Conservation (phyloP, 2,888 invertebrate species). For the Drosophila acutilabella region DNA sequence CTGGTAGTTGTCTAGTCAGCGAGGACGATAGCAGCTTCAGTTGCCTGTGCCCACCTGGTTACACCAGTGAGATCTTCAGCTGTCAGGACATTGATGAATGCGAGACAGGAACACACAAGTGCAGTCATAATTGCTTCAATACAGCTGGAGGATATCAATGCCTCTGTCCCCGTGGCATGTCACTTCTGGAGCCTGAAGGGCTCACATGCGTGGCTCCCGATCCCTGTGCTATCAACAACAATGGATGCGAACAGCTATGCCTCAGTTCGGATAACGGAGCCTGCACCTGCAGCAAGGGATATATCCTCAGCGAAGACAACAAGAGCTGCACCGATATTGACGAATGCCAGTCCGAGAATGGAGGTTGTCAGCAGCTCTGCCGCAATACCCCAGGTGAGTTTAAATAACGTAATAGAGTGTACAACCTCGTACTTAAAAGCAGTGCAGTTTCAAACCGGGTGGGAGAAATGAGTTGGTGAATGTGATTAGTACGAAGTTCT, state of each 20-base stretch:
- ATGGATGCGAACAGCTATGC: constrained; percentile 89
- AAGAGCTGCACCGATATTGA: constrained; percentile 86
- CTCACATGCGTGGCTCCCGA: constrained; percentile 85
- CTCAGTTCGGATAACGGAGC: constrained; percentile 70
- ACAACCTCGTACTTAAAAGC: too few species aligned
- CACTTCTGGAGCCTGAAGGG: constrained; percentile 82
- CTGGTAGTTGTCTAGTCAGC: constrained; percentile 81
- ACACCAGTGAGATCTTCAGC: constrained; percentile 59
- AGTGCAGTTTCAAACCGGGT: too few species aligned
- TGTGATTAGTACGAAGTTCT: too few species aligned
- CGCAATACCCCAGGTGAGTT: constrained; percentile 85
- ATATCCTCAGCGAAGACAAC: constrained; percentile 83
- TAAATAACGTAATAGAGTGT: too few species aligned
- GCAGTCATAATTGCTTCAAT: constrained; percentile 87
- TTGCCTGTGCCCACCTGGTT: constrained; percentile 85
- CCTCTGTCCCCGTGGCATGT: constrained; percentile 85
- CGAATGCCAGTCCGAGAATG: constrained; percentile 86
- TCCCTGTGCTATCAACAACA: constrained; percentile 86
- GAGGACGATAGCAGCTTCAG: constrained; percentile 86
- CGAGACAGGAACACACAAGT: constrained; percentile 83
- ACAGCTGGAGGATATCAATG: constrained; percentile 86
- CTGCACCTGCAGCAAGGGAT: constrained; percentile 85
- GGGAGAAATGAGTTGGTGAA: too few species aligned
- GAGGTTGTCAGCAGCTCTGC: constrained; percentile 85
- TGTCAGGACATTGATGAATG: constrained; percentile 87